Evolutionary conservation across 2,113 vertebrate genomes (phyloP).

Genomic region (Hiodon tergisus): DNA sequence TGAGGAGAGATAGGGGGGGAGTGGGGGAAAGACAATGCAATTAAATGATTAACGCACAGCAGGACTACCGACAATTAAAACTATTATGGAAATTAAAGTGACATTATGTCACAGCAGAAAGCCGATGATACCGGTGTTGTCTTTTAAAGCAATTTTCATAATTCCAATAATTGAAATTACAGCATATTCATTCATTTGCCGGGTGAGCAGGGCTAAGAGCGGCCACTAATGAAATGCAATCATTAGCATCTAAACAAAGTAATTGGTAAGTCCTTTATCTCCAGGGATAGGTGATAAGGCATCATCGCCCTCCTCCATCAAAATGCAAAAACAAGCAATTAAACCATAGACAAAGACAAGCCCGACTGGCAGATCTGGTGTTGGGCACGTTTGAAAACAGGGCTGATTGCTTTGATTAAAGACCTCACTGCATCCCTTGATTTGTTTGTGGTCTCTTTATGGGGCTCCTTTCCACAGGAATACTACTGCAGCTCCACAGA

Average conservation of each 20-base stretch:
- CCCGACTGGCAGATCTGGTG: conserved; percentile 80
- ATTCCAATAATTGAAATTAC: conserved; percentile 99
- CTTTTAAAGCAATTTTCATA: conserved; percentile 99
- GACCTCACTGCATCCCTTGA: conserved; percentile 87
- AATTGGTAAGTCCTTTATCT: conserved; percentile 98
- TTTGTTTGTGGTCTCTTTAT: conserved; percentile 72
- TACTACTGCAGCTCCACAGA: neutral
- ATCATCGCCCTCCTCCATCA: conserved; percentile 93
- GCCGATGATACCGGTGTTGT: conserved; percentile 95
- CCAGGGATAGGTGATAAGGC: conserved; percentile 93
- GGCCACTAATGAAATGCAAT: conserved; percentile 99
- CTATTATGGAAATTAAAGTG: conserved; percentile 92
- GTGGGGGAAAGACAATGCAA: conserved; percentile 85
- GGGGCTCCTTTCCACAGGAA: conserved; percentile 2
- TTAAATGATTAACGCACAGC: conserved; percentile 95
- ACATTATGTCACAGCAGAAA: conserved; percentile 98
- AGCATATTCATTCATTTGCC: conserved; percentile 98
- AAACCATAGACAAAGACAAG: conserved; percentile 95
- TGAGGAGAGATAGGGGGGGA: conserved; percentile 60
- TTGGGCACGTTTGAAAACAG: conserved; percentile 95
- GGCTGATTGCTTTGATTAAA: conserved; percentile 99
- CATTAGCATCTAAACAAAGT: conserved; percentile 99
- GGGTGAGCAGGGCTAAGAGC: conserved; percentile 98
- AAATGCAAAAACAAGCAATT: conserved; percentile 99
- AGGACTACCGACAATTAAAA: conserved; percentile 70